Conservation (phyloP, 2,888 invertebrate genomes). For the Limulus polyphemus region DNA sequence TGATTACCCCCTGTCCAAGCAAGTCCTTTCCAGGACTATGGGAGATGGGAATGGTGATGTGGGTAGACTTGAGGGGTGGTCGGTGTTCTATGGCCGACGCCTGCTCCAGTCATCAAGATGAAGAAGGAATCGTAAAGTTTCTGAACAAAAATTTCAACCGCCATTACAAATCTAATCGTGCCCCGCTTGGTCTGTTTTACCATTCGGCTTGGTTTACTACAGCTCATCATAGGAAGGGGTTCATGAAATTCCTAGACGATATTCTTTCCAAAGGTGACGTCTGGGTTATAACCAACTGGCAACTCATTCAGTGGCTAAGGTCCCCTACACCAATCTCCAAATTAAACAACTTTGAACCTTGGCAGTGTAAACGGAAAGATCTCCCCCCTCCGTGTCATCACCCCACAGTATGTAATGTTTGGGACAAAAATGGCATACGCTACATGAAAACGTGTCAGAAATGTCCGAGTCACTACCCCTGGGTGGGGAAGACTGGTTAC, state of each 20-base stretch:
- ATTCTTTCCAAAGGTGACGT: constrained; percentile 52
- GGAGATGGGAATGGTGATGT: constrained; percentile 76
- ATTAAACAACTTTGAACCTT: constrained; percentile 70
- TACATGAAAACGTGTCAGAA: constrained; percentile 92
- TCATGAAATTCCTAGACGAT: constrained; percentile 76
- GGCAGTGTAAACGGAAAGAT: constrained; percentile 64
- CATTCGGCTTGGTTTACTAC: constrained; percentile 94
- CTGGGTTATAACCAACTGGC: constrained; percentile 83
- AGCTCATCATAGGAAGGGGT: constrained; percentile 84
- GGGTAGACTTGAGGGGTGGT: constrained; percentile 78
- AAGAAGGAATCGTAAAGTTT: constrained; percentile 87
- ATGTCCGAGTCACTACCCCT: constrained; percentile 67
- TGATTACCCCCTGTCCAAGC: constrained; percentile 90
- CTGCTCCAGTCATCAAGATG: constrained; percentile 75
- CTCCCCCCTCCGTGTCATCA: constrained; percentile 73
- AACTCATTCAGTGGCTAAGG: constrained; percentile 85
- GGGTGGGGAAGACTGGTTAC: constrained; percentile 53
- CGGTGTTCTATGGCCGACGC: constrained; percentile 93
- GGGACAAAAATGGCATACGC: constrained; percentile 67
- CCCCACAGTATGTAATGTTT: constrained; percentile 85
- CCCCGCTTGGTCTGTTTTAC: constrained; percentile 82
- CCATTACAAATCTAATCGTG: constrained; percentile 84
- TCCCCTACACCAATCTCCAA: constrained; percentile 78
- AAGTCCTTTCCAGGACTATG: constrained; percentile 65
- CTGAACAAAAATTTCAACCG: constrained; percentile 86